Evolutionary conservation across 1,140 invertebrate species (phyloP), one percentile per base, ranked within the genome.

Genomic region (Rhizoglyphus robini): DNA sequence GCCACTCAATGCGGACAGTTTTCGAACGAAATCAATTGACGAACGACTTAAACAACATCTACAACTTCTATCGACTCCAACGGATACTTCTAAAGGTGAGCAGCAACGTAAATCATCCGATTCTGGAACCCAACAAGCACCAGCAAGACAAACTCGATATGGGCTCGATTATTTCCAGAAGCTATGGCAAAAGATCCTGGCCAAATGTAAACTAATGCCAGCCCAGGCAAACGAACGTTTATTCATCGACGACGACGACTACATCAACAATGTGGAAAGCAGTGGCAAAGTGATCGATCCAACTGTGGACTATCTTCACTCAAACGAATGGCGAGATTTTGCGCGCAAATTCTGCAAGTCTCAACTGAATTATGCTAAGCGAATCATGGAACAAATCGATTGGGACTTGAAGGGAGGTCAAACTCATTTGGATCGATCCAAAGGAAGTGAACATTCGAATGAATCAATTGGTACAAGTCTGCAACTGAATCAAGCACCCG

Each of bases 401-500:
- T 18, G 11, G 4, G 47, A 63, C 20, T 27, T 63, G 5, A 1
- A 51, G 11, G 0, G 20, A 8, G 25, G 27, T 38, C 3, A 23
- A 18, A 54, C 38, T n/a, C n/a, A n/a, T n/a, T n/a, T n/a, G n/a
- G n/a, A n/a, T n/a, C n/a, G 13, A 4, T 58, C 11, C 5, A 58
- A 38, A 36, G 27, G 11, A 36, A 59, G 47, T 32, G 32, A n/a
- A n/a, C 11, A 30, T 20, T 1, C 20, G 51, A 8, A 4, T 51
- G 8, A 38, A 51, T 2, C 13, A 51, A 15, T 18, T 51, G n/a
- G 57, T 63, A 15, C 13, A 18, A 54, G 3, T 27, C 8, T 66
- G 20, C 4, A 13, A 11, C 13, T 46, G 5, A 66, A 66, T 36
- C 20, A 66, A 27, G 62, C 67, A 58, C 67, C 67, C 15, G 63